Conservation (phyloP, 1,140 invertebrate genomes). For the Bicyclus anynana region DNA sequence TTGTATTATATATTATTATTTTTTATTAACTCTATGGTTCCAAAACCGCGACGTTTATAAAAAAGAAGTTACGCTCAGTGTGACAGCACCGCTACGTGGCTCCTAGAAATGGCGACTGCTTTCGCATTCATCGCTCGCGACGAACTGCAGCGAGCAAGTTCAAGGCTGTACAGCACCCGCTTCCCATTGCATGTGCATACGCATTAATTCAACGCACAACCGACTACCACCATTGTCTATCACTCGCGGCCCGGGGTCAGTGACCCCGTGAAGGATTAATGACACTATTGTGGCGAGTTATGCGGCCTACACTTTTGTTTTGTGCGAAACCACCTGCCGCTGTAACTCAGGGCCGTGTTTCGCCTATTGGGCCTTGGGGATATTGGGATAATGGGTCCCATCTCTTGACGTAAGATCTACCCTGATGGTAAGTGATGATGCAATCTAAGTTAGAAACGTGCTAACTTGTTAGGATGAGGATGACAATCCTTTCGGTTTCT, state of each 20-base stretch:
- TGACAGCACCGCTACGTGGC: slow-evolving; percentile 33
- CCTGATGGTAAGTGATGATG: no score
- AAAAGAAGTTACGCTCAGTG: neutral
- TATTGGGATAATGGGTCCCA: no score
- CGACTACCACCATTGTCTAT: slow-evolving; percentile 73
- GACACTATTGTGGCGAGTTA: slow-evolving; percentile 63
- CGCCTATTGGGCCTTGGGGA: no score
- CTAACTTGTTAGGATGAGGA: no score
- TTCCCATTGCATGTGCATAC: slow-evolving; percentile 69
- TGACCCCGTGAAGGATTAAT: slow-evolving; percentile 70
- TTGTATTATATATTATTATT: no score
- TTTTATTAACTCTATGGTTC: no score
- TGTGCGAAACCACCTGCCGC: slow-evolving; percentile 39
- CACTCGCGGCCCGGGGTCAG: slow-evolving; percentile 53
- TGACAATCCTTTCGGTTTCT: no score
- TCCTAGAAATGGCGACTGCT: slow-evolving; percentile 63
- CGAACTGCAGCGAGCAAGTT: slow-evolving; percentile 60
- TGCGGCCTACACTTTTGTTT: slow-evolving; percentile 47
- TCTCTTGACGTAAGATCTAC: no score
- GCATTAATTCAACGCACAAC: slow-evolving; percentile 72
- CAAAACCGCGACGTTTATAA: no score
- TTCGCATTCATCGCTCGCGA: slow-evolving; percentile 58
- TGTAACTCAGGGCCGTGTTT: slow-evolving; percentile 17
- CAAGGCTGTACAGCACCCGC: slow-evolving; percentile 63
- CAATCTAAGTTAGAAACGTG: no score